These are phyloP conservation scores for Diaperis boleti DNA, from an alignment of 2,888 invertebrate species.

Conservation along the genomic window DNA sequence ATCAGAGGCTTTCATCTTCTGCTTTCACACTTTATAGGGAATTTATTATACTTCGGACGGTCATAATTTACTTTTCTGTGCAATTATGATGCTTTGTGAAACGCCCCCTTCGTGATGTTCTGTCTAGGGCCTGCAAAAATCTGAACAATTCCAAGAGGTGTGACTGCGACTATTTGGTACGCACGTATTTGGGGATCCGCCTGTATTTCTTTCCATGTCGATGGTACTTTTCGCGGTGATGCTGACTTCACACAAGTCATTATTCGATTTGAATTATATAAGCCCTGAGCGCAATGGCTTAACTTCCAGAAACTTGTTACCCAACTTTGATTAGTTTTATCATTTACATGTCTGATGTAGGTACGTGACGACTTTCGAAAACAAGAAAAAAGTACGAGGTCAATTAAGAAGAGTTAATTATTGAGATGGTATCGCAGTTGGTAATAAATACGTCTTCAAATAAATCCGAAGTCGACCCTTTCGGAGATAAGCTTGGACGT, in stretches of 20 bases:
- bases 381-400: conserved; percentile 8
- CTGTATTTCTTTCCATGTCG: conserved; percentile 11
- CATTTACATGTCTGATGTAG: conserved; percentile 39
- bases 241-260: conserved; percentile 22
- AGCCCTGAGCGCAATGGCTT: conserved; percentile 28
- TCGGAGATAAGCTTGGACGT: conserved; percentile 16
- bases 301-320: conserved; percentile 49
- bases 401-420: conserved; percentile 24
- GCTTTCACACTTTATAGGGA: conserved; percentile 3
- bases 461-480: conserved; percentile 23
- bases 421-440: conserved; percentile 11
- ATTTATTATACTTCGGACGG: conserved; percentile 19
- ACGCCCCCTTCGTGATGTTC: conserved; percentile 17
- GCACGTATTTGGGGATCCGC: conserved; percentile 15
- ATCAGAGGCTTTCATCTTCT: conserved; percentile 15
- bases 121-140: conserved; percentile 26
- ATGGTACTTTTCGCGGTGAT: conserved; percentile 11
- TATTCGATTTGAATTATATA: conserved; percentile 38
- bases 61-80: conserved; percentile 24
- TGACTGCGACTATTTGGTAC: conserved; percentile 17
- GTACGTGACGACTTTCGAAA: conserved; percentile 24
- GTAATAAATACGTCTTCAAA: conserved; percentile 19
- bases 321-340: conserved; percentile 54
- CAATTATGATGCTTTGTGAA: not conserved
- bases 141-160: conserved; percentile 19